Evolutionary conservation across 2,888 invertebrate genomes (phyloP).

Genomic region (Apocheima hispidaria): DNA sequence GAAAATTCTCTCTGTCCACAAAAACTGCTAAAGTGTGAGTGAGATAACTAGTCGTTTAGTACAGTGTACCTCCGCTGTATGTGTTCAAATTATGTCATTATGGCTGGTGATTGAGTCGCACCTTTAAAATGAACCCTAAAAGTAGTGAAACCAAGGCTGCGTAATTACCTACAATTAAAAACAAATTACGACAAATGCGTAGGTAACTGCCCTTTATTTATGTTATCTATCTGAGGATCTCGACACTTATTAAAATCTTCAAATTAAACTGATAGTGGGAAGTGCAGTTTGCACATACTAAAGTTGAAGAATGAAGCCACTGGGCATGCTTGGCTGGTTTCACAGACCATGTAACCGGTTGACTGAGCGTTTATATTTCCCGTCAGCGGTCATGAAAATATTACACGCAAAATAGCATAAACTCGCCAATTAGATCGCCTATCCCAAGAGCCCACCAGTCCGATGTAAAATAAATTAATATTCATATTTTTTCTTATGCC

Average conservation of each 20-base stretch:
- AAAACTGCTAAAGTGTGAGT: no score
- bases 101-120: slow-evolving; percentile 10
- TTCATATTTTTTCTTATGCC: no score
- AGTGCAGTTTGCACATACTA: slow-evolving; percentile 31
- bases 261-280: slow-evolving; percentile 17
- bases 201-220: slow-evolving; percentile 45
- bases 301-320: slow-evolving; percentile 9
- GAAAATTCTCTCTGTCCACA: no score
- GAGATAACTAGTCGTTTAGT: no score
- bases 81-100: neutral
- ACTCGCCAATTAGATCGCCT: no score
- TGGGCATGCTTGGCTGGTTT: slow-evolving; percentile 9
- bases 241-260: slow-evolving; percentile 19
- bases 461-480: no score
- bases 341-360: slow-evolving; percentile 2
- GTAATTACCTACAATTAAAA: slow-evolving; percentile 62
- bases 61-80: neutral
- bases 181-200: slow-evolving; percentile 57
- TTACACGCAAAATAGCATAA: no score
- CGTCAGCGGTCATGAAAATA: no score
- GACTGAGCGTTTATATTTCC: no score
- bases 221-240: slow-evolving; percentile 39
- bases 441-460: no score
- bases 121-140: slow-evolving; percentile 50
- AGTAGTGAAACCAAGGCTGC: slow-evolving; percentile 61